Conservation (phyloP, 1,140 invertebrate genomes). For the Anthonomus grandis region DNA sequence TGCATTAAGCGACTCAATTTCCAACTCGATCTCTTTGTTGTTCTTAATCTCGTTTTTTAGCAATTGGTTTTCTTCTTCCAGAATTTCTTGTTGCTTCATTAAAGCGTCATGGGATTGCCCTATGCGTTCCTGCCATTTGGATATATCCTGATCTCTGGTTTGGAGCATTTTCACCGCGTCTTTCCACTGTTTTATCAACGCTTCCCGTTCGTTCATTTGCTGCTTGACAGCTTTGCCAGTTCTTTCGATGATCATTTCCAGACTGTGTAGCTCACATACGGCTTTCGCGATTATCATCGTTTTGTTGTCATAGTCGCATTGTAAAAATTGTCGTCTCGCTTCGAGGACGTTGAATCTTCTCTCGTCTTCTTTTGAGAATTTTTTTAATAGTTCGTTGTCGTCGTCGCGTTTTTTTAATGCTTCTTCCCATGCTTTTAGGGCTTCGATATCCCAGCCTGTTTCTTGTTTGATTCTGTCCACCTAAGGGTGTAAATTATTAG, state of each 20-base stretch:
- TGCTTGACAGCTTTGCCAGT: slow-evolving; percentile 43
- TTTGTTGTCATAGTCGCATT: slow-evolving; percentile 52
- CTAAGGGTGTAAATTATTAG: slow-evolving; percentile 1
- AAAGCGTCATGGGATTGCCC: slow-evolving; percentile 27
- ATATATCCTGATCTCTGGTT: slow-evolving; percentile 55
- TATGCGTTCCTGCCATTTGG: slow-evolving; percentile 46
- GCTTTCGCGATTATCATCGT: slow-evolving; percentile 50
- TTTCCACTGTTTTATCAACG: slow-evolving; percentile 50
- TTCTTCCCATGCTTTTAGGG: slow-evolving; percentile 60
- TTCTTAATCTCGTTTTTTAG: slow-evolving; percentile 40
- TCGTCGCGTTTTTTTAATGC: slow-evolving; percentile 57
- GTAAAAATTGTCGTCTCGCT: slow-evolving; percentile 52
- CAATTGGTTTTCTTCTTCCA: slow-evolving; percentile 43
- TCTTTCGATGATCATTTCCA: slow-evolving; percentile 54
- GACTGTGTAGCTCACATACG: slow-evolving; percentile 52
- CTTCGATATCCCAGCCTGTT: slow-evolving; percentile 59
- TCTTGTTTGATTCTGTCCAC: slow-evolving; percentile 56
- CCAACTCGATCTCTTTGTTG: slow-evolving; percentile 37
- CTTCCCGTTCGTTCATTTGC: slow-evolving; percentile 36
- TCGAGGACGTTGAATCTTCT: slow-evolving; percentile 58
- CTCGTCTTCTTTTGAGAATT: slow-evolving; percentile 61
- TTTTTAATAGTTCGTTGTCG: slow-evolving; percentile 60
- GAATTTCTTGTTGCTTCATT: slow-evolving; percentile 33
- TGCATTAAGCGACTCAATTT: slow-evolving; percentile 34
- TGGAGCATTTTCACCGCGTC: slow-evolving; percentile 54